Evolutionary conservation across 1,140 invertebrate species (phyloP), one percentile per base, ranked within the genome.

Genomic region (Charaxes varanes): DNA sequence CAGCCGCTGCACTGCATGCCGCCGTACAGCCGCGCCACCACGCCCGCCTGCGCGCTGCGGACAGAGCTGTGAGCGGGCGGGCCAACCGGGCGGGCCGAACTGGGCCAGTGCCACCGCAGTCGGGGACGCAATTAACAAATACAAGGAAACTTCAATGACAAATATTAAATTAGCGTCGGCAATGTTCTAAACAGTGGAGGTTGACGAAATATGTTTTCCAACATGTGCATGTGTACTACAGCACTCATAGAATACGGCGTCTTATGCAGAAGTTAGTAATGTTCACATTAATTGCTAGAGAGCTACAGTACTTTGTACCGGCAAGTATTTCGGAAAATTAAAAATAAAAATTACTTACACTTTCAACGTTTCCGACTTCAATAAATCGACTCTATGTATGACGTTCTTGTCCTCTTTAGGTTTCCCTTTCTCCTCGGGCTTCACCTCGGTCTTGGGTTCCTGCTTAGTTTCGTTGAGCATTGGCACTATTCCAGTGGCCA

Each of bases 1-100:
- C 97, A 99, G 12, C 95, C 95, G 38, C 93, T 93, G 82, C 97
- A 99, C 73, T 98, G 97, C 85, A 97, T 94, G 3, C 97, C 96
- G 36, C 89, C 87, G 71, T 96, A 96, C 4, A 98, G 74, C 2
- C 81, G 72, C 3, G 87, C 64, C 6, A 94, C 87, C 1, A 95
- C 81, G 1, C 87, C 89, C 1, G 87, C 76, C 56, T 94, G 90
- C 28, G 90, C 87, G 1, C 89, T 91, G 67, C 1, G 22, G 21
- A 7, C 6, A 8, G 2, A 15, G 6, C n/a, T n/a, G n/a, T n/a
- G n/a, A n/a, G n/a, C n/a, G n/a, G n/a, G 6, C 15, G 23, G 23
- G 23, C 5, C 23, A 26, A 11, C 23, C 10, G 23, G n/a, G 2
- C 13, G 4, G 12, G 8, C n/a, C n/a, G n/a, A n/a, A n/a, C n/a